phyloP scores from a whole-genome alignment of 2,113 vertebrate species.

The Carassius carassius region DNA sequence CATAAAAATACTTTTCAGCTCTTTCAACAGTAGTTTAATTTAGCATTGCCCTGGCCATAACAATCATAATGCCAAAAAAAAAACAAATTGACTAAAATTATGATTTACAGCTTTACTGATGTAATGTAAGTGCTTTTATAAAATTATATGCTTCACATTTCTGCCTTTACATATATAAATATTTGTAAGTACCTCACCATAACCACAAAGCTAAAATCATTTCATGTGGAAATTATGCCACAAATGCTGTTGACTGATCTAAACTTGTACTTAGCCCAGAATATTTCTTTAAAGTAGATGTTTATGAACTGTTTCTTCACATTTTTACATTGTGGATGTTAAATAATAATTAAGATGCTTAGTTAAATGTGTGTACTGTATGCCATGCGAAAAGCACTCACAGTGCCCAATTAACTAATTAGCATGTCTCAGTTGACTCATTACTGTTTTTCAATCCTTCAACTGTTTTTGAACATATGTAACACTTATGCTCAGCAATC shows the following conservation, averaged over 20 bases:
- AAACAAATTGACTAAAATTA: neutral
- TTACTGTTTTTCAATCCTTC: slow-evolving; percentile 9
- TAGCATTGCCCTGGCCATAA: neutral
- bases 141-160: neutral
- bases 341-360: neutral
- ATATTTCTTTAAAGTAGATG: neutral
- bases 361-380: neutral
- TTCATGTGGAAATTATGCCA: neutral
- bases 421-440: slow-evolving; percentile 12
- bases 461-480: slow-evolving; percentile 44
- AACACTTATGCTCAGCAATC: slow-evolving; percentile 34
- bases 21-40: neutral
- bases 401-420: neutral
- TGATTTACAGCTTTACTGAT: neutral
- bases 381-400: neutral
- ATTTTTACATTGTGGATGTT: neutral
- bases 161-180: neutral
- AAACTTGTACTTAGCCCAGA: neutral
- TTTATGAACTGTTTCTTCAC: neutral
- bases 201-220: neutral
- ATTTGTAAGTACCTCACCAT: neutral
- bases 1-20: neutral
- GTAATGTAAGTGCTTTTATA: neutral
- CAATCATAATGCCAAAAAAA: neutral
- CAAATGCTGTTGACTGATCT: neutral